A percentile compares a stretch with the other conserved stretches of the same genome.
Evolutionary conservation across 2,888 invertebrate species (phyloP).

Genomic region (Cryptocheilus praepositus): DNA sequence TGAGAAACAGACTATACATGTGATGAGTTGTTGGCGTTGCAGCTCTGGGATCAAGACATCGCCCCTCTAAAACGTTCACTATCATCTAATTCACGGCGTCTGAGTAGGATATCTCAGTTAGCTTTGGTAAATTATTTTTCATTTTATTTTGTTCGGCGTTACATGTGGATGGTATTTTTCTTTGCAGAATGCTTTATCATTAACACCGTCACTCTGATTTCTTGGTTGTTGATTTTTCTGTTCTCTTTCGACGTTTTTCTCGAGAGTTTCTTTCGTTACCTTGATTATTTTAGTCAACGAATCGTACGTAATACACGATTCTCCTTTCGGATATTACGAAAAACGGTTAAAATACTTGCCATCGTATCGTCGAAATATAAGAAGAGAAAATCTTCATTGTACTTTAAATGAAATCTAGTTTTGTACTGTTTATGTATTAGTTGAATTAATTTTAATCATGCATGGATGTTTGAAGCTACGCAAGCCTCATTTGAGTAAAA

Average conservation of each 20-base stretch:
- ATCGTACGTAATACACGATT: conserved; percentile 1
- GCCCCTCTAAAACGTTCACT: conserved; percentile 88
- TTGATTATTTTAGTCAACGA: neutral
- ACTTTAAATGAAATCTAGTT: no score
- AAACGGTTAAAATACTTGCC: neutral
- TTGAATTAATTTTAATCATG: no score
- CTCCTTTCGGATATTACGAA: conserved; percentile 11
- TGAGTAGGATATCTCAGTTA: conserved; percentile 89
- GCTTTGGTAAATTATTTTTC: conserved; percentile 82
- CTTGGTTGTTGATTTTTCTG: conserved; percentile 14
- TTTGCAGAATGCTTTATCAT: conserved; percentile 25
- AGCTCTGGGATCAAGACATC: conserved; percentile 94
- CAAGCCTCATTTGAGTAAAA: neutral
- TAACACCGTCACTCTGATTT: conserved; percentile 28
- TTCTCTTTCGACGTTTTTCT: neutral
- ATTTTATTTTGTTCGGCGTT: conserved; percentile 46
- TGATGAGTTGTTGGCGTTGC: conserved; percentile 66
- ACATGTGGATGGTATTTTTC: conserved; percentile 22
- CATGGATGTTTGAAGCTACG: no score
- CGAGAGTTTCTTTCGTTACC: conserved; percentile 1
- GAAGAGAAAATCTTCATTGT: no score
- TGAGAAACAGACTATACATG: conserved; percentile 1
- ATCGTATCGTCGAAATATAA: no score
- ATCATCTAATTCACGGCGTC: conserved; percentile 85
- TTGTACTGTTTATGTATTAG: no score